Conservation (phyloP, 2,797 vertebrate species). For the Myioborus melanocephalus region DNA sequence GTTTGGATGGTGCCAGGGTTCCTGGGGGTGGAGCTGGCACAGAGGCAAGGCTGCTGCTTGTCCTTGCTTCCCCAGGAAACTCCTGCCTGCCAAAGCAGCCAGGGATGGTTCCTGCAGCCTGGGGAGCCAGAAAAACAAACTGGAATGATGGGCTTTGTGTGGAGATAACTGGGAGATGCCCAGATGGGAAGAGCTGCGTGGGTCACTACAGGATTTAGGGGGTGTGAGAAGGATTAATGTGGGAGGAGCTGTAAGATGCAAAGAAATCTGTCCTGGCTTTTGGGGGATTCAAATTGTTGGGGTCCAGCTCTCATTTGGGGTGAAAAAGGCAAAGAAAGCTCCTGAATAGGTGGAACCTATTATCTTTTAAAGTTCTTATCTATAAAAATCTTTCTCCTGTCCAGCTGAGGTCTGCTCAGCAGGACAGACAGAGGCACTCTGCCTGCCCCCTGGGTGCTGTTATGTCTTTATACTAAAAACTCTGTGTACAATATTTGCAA, state of each 20-base stretch:
- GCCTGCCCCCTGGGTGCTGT: no score
- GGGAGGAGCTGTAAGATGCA: not conserved
- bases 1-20: not conserved
- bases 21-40: slow-evolving; percentile 22
- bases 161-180: not conserved
- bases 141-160: not conserved
- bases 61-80: not conserved
- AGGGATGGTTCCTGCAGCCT: not conserved
- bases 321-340: not conserved
- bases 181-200: not conserved
- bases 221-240: not conserved
- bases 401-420: no score
- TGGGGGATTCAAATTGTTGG: not conserved
- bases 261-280: fast-evolving
- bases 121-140: not conserved
- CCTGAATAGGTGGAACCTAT: not conserved
- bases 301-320: not conserved
- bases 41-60: not conserved
- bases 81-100: slow-evolving; percentile 7
- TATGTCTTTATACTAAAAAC: no score
- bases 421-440: no score
- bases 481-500: no score
- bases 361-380: no score
- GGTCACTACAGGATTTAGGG: not conserved
- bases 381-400: no score